These are phyloP conservation scores for Muscina levida DNA, from an alignment of 2,888 invertebrate species.

Conservation along the genomic window DNA sequence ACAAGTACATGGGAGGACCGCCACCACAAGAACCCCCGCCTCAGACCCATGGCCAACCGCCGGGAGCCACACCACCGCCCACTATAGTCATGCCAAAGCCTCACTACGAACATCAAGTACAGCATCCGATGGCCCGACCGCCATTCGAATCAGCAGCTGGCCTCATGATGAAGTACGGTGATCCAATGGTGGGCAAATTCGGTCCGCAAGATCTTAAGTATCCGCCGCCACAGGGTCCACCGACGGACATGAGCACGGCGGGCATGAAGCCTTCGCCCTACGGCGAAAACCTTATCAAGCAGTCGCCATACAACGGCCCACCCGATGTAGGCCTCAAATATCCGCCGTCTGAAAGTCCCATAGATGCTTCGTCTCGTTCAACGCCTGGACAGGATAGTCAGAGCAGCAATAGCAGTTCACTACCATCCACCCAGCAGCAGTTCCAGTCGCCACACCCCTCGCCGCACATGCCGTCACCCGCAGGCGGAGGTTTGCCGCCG, in stretches of 20 bases:
- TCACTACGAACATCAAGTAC: slow-evolving; percentile 78
- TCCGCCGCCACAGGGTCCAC: slow-evolving; percentile 70
- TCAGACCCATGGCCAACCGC: slow-evolving; percentile 70
- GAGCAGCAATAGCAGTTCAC: slow-evolving; percentile 79
- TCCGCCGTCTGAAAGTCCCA: slow-evolving; percentile 78
- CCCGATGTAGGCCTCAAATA: slow-evolving; percentile 70
- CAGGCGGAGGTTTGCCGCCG: slow-evolving; percentile 75
- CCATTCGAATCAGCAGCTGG: slow-evolving; percentile 76
- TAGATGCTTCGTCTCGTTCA: slow-evolving; percentile 78
- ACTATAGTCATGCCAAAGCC: slow-evolving; percentile 78
- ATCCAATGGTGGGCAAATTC: slow-evolving; percentile 77
- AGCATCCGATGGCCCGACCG: slow-evolving; percentile 76
- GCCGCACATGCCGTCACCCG: slow-evolving; percentile 78
- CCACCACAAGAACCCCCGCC: slow-evolving; percentile 60
- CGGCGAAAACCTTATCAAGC: slow-evolving; percentile 79
- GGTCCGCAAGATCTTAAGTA: slow-evolving; percentile 79
- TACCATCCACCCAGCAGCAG: slow-evolving; percentile 75
- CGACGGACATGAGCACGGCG: slow-evolving; percentile 64
- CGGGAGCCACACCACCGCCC: slow-evolving; percentile 75
- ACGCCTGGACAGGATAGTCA: slow-evolving; percentile 80
- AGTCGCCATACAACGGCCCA: slow-evolving; percentile 75
- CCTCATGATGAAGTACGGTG: slow-evolving; percentile 80
- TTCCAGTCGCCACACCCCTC: slow-evolving; percentile 79
- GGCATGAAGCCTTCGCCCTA: slow-evolving; percentile 74
- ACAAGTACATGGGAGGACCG: slow-evolving; percentile 54